Evolutionary conservation across 2,797 vertebrate genomes (phyloP).

Genomic region (Mareca strepera): DNA sequence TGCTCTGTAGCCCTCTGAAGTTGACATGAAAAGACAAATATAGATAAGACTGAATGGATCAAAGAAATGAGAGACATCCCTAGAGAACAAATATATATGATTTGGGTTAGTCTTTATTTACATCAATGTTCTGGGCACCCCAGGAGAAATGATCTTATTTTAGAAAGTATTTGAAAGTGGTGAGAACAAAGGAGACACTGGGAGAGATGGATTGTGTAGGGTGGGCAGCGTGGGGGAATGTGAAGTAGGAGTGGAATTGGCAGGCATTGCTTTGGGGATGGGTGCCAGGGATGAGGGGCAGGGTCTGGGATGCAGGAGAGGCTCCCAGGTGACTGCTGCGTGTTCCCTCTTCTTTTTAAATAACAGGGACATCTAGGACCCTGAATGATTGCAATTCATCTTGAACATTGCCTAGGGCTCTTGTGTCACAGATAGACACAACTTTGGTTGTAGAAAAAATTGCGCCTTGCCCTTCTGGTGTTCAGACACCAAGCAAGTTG

Average conservation of each 20-base stretch:
- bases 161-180: neutral
- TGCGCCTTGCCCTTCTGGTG: neutral
- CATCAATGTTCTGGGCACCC: neutral
- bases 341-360: neutral
- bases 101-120: neutral
- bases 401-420: conserved; percentile 29
- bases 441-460: neutral
- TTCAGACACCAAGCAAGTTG: neutral
- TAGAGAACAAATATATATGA: neutral
- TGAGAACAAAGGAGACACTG: neutral
- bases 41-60: neutral
- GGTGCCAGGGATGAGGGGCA: neutral
- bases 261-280: too few species aligned
- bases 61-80: neutral
- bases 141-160: neutral
- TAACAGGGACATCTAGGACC: neutral
- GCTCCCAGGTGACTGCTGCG: neutral
- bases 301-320: neutral
- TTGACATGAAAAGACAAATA: neutral
- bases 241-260: too few species aligned
- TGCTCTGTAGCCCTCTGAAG: neutral
- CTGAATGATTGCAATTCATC: conserved; percentile 4
- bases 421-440: neutral
- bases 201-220: neutral
- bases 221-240: too few species aligned